Base-by-base conservation (phyloP, 2,113 vertebrate genomes). In the Oncorhynchus clarkii region DNA sequence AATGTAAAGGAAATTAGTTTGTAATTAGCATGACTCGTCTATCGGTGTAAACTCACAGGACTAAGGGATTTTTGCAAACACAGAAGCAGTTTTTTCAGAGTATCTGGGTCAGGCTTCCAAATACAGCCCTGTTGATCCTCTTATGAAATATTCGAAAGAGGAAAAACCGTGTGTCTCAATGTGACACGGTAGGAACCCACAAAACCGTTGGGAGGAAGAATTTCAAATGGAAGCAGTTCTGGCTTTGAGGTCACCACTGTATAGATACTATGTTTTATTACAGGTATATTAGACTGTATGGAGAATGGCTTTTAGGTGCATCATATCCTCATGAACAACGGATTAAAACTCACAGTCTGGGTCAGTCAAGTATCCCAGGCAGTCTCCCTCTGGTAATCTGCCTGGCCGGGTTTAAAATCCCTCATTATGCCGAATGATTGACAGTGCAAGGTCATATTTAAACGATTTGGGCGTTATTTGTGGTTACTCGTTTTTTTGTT, bases 401-500 rank as follows among this genome's bases (percentile, higher is more conserved):
- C 74, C 75, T 74, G 71, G 77, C 79, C 78, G 57, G 82, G 76
- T 78, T 87, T 84, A 84, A 84, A 90, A 88, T 88, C 80, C 84
- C 80, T 76, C 80, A 76, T 75, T 85, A 90, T 89, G 85, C 84
- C 85, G 45, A 76, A 77, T 87, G 86, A 90, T 89, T 89, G 83
- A 84, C 84, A 84, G 72, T 54, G 74, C 75, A 84, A 84, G 81
- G 82, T 88, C 80, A 77, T 66, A 39, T 71, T 85, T 79, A 57
- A 87, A 80, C 64, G 11, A 71, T 22, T 27, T 70, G 13, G 65
- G 1, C 3, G 7, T 29, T 31, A 34, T 67, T 16, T 67, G 26
- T 16, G 66, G 31, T 34, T 62, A 26, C 6, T 34, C n/a, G 13
- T 48, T 14, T 20, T 20, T 20, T 57, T 57, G 3, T 57, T 45